phyloP scores from a whole-genome alignment of 2,113 vertebrate genomes.

The Cromileptes altivelis region DNA sequence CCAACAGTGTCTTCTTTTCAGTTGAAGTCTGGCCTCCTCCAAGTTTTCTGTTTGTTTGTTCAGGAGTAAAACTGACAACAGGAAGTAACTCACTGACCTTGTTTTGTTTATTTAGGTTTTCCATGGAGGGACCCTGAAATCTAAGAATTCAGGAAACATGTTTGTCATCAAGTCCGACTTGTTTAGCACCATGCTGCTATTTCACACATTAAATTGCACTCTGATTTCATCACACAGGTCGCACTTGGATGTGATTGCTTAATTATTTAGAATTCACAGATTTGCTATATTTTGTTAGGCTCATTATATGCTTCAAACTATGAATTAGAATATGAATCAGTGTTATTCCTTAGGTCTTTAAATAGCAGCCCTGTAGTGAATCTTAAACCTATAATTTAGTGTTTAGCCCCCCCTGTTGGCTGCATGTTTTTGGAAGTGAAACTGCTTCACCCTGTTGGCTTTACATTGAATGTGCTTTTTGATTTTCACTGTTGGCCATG shows the following conservation, averaged over 20 bases:
- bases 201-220: constrained; percentile 21
- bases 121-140: not conserved
- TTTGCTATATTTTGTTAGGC: constrained; percentile 3
- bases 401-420: constrained; percentile 76
- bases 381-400: constrained; percentile 47
- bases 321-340: constrained; percentile 5
- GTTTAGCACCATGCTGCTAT: constrained; percentile 5
- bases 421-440: not conserved
- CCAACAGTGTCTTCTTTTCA: constrained; percentile 30
- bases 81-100: constrained; percentile 4
- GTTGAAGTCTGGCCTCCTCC: not conserved
- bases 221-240: not conserved
- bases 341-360: not conserved
- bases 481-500: constrained; percentile 15
- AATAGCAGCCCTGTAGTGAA: not conserved
- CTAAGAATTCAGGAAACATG: not conserved
- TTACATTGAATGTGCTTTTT: not conserved
- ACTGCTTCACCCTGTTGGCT: not conserved
- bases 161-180: not conserved
- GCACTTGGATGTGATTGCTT: not conserved
- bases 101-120: constrained; percentile 8
- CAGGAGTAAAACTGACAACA: constrained; percentile 30
- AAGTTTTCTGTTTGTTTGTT: not conserved
- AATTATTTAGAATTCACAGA: not conserved
- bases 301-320: constrained; percentile 8